Conservation (phyloP, 1,140 invertebrate species). For the Camponotus vicinus region DNA sequence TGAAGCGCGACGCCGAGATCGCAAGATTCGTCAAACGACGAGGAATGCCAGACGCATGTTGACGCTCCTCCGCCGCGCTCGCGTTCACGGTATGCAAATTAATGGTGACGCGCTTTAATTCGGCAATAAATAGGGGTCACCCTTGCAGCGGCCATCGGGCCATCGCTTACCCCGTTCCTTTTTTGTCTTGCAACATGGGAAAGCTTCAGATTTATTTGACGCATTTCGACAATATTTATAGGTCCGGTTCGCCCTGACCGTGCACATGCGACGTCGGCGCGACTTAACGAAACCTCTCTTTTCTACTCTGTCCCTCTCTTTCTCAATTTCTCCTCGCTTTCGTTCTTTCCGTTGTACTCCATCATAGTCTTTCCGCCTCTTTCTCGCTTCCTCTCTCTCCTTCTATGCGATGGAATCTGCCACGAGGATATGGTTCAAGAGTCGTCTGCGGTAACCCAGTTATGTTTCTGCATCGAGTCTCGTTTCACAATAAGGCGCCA, state of each 20-base stretch:
- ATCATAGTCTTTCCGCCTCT: constrained; percentile 47
- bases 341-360: constrained; percentile 44
- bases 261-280: constrained; percentile 72
- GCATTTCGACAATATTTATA: constrained; percentile 86
- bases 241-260: constrained; percentile 81
- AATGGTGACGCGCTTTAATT: constrained; percentile 87
- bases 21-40: constrained; percentile 48
- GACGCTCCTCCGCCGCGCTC: constrained; percentile 63
- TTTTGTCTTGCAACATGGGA: constrained; percentile 84
- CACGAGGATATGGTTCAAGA: constrained; percentile 50
- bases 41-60: constrained; percentile 50
- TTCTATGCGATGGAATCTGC: constrained; percentile 34
- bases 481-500: constrained; percentile 16
- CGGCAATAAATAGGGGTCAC: constrained; percentile 86
- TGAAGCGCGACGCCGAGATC: constrained; percentile 50
- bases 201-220: constrained; percentile 86
- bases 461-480: constrained; percentile 54
- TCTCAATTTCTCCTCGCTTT: constrained; percentile 40
- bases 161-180: constrained; percentile 84
- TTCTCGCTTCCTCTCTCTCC: constrained; percentile 10
- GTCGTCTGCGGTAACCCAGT: constrained; percentile 63
- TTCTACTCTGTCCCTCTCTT: constrained; percentile 41
- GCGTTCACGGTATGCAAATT: constrained; percentile 83
- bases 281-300: constrained; percentile 74
- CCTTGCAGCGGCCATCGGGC: constrained; percentile 80